Percentiles rank a stretch among this genome's conserved stretches.
Evolutionary conservation across 2,888 invertebrate species (phyloP).

Genomic region (Clivina fossor): DNA sequence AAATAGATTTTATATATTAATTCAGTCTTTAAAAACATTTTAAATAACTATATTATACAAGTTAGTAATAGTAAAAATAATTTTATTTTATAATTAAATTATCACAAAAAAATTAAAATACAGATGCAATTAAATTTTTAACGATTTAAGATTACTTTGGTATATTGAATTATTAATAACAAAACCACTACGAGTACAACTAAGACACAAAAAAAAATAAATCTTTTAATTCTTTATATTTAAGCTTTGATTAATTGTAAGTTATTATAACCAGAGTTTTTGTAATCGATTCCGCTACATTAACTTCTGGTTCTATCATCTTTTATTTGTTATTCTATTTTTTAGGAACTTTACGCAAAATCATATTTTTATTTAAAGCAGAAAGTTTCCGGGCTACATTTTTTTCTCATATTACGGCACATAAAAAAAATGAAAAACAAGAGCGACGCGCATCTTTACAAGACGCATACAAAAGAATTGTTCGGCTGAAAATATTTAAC

Average conservation of each 20-base stretch:
- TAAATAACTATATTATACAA: too few relatives aligned
- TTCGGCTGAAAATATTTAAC: conserved; percentile 35
- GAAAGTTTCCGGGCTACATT: conserved; percentile 21
- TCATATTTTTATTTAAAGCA: conserved; percentile 21
- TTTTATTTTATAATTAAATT: too few relatives aligned
- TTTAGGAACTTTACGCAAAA: conserved; percentile 21
- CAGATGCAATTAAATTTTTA: too few relatives aligned
- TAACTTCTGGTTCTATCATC: conserved; percentile 31
- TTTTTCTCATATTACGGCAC: conserved; percentile 9
- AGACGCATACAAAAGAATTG: conserved; percentile 31
- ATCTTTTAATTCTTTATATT: too few relatives aligned
- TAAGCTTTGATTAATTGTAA: conserved; percentile 24
- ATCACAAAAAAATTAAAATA: too few relatives aligned
- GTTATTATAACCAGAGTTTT: conserved; percentile 19
- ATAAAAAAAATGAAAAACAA: conserved; percentile 21
- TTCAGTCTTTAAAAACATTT: too few relatives aligned
- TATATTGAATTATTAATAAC: too few relatives aligned
- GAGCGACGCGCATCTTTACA: conserved; percentile 20
- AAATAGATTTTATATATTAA: too few relatives aligned
- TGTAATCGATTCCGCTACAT: conserved; percentile 32
- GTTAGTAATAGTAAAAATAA: too few relatives aligned
- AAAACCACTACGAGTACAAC: too few relatives aligned
- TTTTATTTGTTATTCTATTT: conserved; percentile 31
- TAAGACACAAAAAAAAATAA: too few relatives aligned
- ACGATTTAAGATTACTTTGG: too few relatives aligned